Evolutionary conservation across 2,888 invertebrate genomes (phyloP).

Genomic region (Dioctria linearis): DNA sequence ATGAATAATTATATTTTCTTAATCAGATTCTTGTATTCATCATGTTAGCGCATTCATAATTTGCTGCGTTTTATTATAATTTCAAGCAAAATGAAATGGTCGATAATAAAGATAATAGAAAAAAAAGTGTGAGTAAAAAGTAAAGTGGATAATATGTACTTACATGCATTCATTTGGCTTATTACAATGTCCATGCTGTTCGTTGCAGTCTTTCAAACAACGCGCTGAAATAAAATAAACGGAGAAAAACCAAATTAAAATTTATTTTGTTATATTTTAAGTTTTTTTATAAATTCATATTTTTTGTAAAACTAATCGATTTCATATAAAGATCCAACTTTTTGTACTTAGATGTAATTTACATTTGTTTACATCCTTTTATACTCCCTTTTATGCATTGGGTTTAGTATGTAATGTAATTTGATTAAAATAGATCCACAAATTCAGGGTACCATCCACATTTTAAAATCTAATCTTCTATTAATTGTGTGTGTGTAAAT

Average conservation of each 20-base stretch:
- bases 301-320: no score
- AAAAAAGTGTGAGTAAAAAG: constrained; percentile 48
- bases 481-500: no score
- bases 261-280: constrained; percentile 54
- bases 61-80: not conserved
- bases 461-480: no score
- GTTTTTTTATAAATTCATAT: no score
- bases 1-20: not conserved
- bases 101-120: constrained; percentile 24
- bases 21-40: not conserved
- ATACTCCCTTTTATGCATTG: no score
- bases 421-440: no score
- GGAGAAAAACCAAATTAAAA: constrained; percentile 68
- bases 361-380: no score
- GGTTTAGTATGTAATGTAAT: no score
- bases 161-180: constrained; percentile 96
- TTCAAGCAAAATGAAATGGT: not conserved
- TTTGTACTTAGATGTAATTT: no score
- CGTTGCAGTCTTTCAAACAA: constrained; percentile 93
- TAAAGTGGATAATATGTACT: constrained; percentile 73
- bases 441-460: no score
- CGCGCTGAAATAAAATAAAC: constrained; percentile 84
- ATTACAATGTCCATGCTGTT: constrained; percentile 91
- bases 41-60: not conserved
- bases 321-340: no score